phyloP scores from a whole-genome alignment of 2,113 vertebrate species.

The Xiphias gladius region DNA sequence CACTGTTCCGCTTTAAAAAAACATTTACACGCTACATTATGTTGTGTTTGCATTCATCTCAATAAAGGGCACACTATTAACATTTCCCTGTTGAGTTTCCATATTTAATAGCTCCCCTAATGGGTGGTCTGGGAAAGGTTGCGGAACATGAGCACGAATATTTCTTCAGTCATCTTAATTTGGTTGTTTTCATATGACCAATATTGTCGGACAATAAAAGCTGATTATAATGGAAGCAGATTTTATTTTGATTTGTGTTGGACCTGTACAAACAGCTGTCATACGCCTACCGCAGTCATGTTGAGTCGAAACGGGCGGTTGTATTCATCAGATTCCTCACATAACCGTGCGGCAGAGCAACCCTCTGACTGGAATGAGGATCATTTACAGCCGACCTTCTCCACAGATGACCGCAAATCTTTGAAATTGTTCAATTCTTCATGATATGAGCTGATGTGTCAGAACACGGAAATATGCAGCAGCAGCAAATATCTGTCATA shows the following conservation, averaged over 20 bases:
- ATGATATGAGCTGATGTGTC: conserved; percentile 23
- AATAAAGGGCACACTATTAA: conserved; percentile 5
- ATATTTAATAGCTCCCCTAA: neutral
- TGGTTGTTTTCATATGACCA: neutral
- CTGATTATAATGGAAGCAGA: neutral
- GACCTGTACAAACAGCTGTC: neutral
- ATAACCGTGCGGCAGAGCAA: neutral
- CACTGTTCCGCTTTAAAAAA: neutral
- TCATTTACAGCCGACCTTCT: conserved; percentile 48
- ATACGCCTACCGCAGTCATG: neutral
- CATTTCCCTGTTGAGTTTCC: conserved; percentile 35
- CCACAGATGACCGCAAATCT: conserved; percentile 14
- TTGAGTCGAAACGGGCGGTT: neutral
- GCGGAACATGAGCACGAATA: neutral
- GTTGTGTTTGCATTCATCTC: neutral
- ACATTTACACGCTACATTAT: neutral
- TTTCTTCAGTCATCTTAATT: neutral
- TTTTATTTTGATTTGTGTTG: conserved; percentile 28
- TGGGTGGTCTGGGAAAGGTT: conserved; percentile 16
- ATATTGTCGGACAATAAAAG: conserved; percentile 7
- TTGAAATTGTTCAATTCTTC: conserved; percentile 34
- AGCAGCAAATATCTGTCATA: conserved; percentile 25
- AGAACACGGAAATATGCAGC: conserved; percentile 20
- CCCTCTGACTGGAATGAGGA: conserved; percentile 9
- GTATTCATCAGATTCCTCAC: conserved; percentile 4